These are phyloP conservation scores for Sebastes aleutianus DNA, from an alignment of 2,797 vertebrate genomes.

Conservation along the genomic window DNA sequence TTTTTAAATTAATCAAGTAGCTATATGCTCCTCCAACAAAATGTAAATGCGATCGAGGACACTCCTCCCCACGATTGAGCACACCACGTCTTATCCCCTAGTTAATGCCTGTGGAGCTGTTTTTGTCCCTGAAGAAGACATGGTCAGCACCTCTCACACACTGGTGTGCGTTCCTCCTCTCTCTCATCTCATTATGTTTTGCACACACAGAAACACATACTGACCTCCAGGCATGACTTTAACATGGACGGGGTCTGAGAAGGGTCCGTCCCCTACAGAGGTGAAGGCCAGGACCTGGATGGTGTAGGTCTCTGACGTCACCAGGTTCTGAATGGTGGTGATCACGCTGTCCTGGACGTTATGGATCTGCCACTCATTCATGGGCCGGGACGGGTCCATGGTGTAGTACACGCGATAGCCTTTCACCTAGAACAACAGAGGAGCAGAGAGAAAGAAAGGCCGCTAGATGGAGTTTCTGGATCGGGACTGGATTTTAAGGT, in stretches of 20 bases:
- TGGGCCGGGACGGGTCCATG: constrained; percentile 91
- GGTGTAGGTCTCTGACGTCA: constrained; percentile 93
- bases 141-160: too few relatives aligned
- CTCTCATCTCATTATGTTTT: neutral
- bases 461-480: neutral
- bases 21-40: too few relatives aligned
- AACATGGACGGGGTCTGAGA: constrained; percentile 95
- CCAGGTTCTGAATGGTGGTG: constrained; percentile 93
- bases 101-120: too few relatives aligned
- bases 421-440: constrained; percentile 82
- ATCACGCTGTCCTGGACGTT: constrained; percentile 96
- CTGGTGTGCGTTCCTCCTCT: too few relatives aligned
- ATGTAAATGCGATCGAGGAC: too few relatives aligned
- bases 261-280: constrained; percentile 95
- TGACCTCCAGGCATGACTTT: constrained; percentile 97
- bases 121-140: too few relatives aligned
- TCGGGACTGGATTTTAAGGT: constrained; percentile 34
- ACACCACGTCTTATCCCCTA: too few relatives aligned
- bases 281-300: constrained; percentile 97
- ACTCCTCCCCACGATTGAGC: too few relatives aligned
- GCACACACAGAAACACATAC: constrained; percentile 57
- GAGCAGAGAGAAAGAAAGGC: neutral
- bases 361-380: constrained; percentile 97
- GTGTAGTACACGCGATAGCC: constrained; percentile 97
- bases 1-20: too few relatives aligned